Percentiles rank a stretch among this genome's conserved stretches.
Conservation (phyloP, 2,888 invertebrate species). For the Ormyrus labotus region DNA sequence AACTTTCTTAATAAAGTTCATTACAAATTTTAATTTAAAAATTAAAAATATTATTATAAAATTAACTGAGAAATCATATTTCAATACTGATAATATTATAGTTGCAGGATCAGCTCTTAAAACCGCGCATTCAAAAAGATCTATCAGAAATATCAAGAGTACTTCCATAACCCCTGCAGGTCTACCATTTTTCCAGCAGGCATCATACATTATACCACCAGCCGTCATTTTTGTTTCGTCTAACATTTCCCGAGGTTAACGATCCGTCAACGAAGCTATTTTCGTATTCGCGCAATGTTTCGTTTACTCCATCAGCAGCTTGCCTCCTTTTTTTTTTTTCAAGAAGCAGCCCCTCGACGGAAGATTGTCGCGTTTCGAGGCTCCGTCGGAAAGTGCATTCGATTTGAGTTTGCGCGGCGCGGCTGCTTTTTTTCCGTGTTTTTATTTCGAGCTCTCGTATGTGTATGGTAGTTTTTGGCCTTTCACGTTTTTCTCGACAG, state of each 20-base stretch:
- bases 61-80: too few species aligned
- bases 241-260: slow-evolving; percentile 30
- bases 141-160: too few species aligned
- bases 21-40: too few species aligned
- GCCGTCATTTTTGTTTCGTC: slow-evolving; percentile 20
- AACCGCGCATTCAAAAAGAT: too few species aligned
- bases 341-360: background rate
- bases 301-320: background rate
- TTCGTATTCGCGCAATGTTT: background rate
- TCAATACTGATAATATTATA: too few species aligned
- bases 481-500: background rate
- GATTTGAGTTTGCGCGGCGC: slow-evolving; percentile 9
- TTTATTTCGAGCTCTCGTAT: slow-evolving; percentile 34
- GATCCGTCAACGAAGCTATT: slow-evolving; percentile 26
- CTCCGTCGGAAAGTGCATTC: background rate
- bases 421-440: slow-evolving; percentile 7
- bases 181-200: too few species aligned
- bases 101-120: too few species aligned
- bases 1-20: background rate
- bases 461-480: slow-evolving; percentile 20
- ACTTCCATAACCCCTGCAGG: too few species aligned
- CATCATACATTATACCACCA: background rate
- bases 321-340: background rate
- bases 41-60: too few species aligned
- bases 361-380: background rate